phyloP scores from a whole-genome alignment of 1,140 invertebrate genomes.

The Gryon sp. region DNA sequence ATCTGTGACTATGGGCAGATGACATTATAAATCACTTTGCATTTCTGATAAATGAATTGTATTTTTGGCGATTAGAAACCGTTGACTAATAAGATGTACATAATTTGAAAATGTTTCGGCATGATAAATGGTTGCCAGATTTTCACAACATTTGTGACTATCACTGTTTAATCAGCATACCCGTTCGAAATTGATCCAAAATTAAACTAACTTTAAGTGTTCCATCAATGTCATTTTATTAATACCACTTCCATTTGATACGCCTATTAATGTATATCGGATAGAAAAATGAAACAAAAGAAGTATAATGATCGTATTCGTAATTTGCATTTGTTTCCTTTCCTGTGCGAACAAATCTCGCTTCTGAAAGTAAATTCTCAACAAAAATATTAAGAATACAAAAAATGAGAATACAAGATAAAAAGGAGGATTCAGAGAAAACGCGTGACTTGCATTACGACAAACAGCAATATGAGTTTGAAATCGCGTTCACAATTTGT shows the following conservation, averaged over 20 bases:
- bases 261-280: neutral
- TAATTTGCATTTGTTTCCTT: too few relatives aligned
- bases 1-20: constrained; percentile 23
- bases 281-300: too few relatives aligned
- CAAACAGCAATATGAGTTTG: constrained; percentile 13
- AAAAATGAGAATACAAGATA: constrained; percentile 8
- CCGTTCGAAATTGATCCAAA: too few relatives aligned
- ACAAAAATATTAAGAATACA: too few relatives aligned
- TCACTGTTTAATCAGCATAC: too few relatives aligned
- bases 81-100: constrained; percentile 35
- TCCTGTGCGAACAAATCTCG: constrained; percentile 29
- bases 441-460: constrained; percentile 48
- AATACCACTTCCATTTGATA: too few relatives aligned
- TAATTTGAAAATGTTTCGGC: constrained; percentile 19
- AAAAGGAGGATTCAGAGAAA: constrained; percentile 43
- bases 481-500: constrained; percentile 40
- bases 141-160: constrained; percentile 2
- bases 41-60: constrained; percentile 49
- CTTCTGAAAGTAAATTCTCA: too few relatives aligned
- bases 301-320: too few relatives aligned
- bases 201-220: constrained; percentile 20
- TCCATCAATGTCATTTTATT: constrained; percentile 20
- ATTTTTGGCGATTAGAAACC: constrained; percentile 22
- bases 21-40: constrained; percentile 46
- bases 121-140: constrained; percentile 29